Percentiles rank a stretch among this genome's conserved stretches.
phyloP scores from a whole-genome alignment of 2,888 invertebrate genomes.

The Tholera decimalis region DNA sequence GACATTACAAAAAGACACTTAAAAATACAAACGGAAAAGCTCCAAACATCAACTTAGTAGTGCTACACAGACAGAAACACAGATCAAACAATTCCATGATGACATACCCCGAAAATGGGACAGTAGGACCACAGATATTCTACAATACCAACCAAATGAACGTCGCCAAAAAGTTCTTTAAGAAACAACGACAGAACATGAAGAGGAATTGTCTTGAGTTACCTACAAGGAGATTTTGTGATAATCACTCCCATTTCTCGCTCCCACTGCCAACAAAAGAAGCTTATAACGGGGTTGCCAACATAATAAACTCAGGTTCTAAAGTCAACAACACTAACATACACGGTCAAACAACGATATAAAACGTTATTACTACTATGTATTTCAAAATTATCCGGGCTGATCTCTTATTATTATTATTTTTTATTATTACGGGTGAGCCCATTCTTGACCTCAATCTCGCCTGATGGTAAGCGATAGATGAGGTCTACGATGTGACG shows the following conservation, averaged over 20 bases:
- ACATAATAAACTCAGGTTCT: slow-evolving; percentile 93
- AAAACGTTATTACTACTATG: no score
- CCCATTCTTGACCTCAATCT: no score
- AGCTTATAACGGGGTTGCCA: slow-evolving; percentile 90
- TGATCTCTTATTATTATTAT: no score
- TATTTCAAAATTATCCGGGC: no score
- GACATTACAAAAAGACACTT: slow-evolving; percentile 82
- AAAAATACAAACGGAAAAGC: slow-evolving; percentile 88
- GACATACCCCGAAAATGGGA: slow-evolving; percentile 91
- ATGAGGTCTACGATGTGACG: no score
- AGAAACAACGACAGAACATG: slow-evolving; percentile 95
- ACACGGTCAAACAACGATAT: slow-evolving; percentile 91
- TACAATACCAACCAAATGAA: slow-evolving; percentile 98
- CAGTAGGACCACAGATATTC: slow-evolving; percentile 94
- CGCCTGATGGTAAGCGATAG: no score
- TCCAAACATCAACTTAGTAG: slow-evolving; percentile 93
- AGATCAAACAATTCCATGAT: slow-evolving; percentile 93
- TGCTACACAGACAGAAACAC: slow-evolving; percentile 94
- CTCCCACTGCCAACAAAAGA: slow-evolving; percentile 88
- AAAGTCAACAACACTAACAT: slow-evolving; percentile 96
- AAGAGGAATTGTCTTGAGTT: slow-evolving; percentile 94
- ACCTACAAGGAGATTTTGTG: slow-evolving; percentile 91
- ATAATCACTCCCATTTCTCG: slow-evolving; percentile 88
- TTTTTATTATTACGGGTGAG: no score
- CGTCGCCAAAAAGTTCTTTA: slow-evolving; percentile 98